A percentile compares a stretch with the other conserved stretches of the same genome.
phyloP scores from a whole-genome alignment of 2,888 invertebrate genomes.

The Cephalotes varians region DNA sequence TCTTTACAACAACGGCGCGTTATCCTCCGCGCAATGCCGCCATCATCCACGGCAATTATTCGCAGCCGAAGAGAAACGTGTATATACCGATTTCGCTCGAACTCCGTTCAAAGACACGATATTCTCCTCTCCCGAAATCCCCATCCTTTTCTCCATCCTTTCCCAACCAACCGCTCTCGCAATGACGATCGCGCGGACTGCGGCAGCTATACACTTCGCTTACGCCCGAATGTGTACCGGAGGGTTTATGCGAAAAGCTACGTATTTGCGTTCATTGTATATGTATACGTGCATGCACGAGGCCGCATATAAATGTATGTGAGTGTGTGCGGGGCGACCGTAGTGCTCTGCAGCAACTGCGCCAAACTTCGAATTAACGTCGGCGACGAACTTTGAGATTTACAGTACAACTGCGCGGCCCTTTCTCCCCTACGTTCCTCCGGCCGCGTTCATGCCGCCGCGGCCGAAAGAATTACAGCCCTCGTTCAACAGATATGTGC shows the following conservation, averaged over 20 bases:
- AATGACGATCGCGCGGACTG: constrained; percentile 42
- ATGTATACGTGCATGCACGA: constrained; percentile 16
- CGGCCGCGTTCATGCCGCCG: constrained; percentile 27
- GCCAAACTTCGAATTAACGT: constrained; percentile 78
- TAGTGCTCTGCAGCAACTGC: constrained; percentile 69
- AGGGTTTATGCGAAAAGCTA: constrained; percentile 28
- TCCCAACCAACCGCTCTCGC: constrained; percentile 13
- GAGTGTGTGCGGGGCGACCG: constrained; percentile 33
- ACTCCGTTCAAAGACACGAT: constrained; percentile 67
- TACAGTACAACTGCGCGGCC: constrained; percentile 78
- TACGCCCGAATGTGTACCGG: constrained; percentile 40
- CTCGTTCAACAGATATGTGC: constrained; percentile 51
- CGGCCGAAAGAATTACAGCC: constrained; percentile 67
- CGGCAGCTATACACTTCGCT: constrained; percentile 54
- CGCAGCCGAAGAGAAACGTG: constrained; percentile 72
- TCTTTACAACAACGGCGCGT: constrained; percentile 30
- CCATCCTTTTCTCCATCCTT: neutral
- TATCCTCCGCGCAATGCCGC: constrained; percentile 31
- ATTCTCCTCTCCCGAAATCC: constrained; percentile 21
- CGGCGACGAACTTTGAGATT: constrained; percentile 78
- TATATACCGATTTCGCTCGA: constrained; percentile 60
- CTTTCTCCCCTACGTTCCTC: neutral
- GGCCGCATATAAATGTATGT: neutral
- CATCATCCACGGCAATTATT: constrained; percentile 71
- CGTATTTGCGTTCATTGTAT: constrained; percentile 27